Conservation (phyloP, 2,797 vertebrate genomes). For the Nothura maculosa region DNA sequence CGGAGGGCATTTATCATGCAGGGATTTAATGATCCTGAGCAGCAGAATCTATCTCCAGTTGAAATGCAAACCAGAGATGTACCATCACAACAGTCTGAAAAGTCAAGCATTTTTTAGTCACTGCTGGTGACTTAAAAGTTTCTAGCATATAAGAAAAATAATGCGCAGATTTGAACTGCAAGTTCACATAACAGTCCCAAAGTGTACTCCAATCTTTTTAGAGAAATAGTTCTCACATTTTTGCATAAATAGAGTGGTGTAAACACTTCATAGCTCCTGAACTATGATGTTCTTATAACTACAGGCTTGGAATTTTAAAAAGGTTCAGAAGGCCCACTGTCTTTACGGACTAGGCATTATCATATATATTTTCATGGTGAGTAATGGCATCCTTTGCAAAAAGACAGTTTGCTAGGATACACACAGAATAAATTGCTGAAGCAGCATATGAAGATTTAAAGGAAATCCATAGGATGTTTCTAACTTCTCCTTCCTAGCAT, state of each 20-base stretch:
- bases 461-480: not conserved
- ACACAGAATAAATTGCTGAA: not conserved
- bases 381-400: not conserved
- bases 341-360: not conserved
- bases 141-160: not conserved
- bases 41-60: not conserved
- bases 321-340: not conserved
- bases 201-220: not conserved
- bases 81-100: not conserved
- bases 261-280: not conserved
- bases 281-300: no score
- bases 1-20: not conserved
- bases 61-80: not conserved
- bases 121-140: not conserved
- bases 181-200: not conserved
- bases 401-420: not conserved
- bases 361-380: not conserved
- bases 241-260: not conserved
- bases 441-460: not conserved
- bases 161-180: rapidly evolving
- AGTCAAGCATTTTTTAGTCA: not conserved
- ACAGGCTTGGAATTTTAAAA: not conserved
- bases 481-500: not conserved
- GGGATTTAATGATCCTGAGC: not conserved
- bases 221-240: not conserved